Evolutionary conservation across 1,140 invertebrate species (phyloP), one percentile per base, ranked within the genome.

Genomic region (Aphelenchoides besseyi): DNA sequence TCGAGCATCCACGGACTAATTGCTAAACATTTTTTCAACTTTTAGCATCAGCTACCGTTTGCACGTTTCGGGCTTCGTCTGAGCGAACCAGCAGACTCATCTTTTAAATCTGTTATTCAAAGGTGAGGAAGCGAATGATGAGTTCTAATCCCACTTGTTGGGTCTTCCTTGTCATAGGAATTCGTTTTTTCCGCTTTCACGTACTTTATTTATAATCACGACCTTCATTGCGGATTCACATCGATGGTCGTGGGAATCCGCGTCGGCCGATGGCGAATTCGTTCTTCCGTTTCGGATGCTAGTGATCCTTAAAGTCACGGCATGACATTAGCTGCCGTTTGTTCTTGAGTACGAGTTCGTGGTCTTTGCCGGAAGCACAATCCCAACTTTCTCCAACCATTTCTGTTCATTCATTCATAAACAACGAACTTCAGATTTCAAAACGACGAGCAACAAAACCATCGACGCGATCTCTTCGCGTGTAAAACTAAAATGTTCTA

Each of bases 401-500:
- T 23, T 23, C 12, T 23, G 12, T 48, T 48, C 41, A 16, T 48
- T 23, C 41, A 48, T 48, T 48, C 41, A 48, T 48, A 48, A 48
- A 48, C 41, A 48, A 48, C 12, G 41, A 48, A n/a, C 41, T 12
- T 16, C 12, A 12, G 41, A 48, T 48, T 48, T 48, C 41, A 48
- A 48, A 48, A 48, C 41, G 41, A 23, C 41, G 41, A 23, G 41
- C 23, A 23, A 48, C 12, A 12, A 23, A 23, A 48, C 41, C 41
- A 23, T 48, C 41, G 12, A 48, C 41, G 12, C 41, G 41, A 16
- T 23, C 41, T 23, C 41, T 12, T 16, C 41, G n/a, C n/a, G n/a
- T n/a, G n/a, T n/a, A n/a, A n/a, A 41, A 12, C 63, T 33, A 53
- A 33, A 26, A 83, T 83, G 82, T 83, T 83, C 70, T 83, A 83